Evolutionary conservation across 2,113 vertebrate genomes (phyloP).

Genomic region (Steatornis caripensis): DNA sequence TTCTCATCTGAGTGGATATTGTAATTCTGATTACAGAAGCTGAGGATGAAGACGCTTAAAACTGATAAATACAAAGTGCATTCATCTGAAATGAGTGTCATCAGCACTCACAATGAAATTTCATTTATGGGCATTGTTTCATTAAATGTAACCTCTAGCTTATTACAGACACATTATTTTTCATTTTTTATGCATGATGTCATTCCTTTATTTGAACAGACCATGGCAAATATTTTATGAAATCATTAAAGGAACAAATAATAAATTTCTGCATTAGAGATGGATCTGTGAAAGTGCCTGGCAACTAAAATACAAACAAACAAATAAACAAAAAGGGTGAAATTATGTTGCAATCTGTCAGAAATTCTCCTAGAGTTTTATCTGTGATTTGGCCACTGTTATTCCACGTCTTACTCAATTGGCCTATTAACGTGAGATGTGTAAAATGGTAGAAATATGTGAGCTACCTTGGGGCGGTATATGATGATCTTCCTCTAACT

Average conservation of each 20-base stretch:
- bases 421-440: background rate
- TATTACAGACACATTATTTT: slow-evolving; percentile 58
- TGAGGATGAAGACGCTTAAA: slow-evolving; percentile 47
- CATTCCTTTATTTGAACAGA: slow-evolving; percentile 58
- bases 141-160: slow-evolving; percentile 64
- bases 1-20: slow-evolving; percentile 65
- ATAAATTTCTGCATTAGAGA: slow-evolving; percentile 44
- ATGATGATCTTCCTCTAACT: background rate
- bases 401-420: background rate
- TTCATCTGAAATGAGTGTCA: slow-evolving; percentile 58
- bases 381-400: background rate
- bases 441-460: slow-evolving; percentile 5
- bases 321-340: slow-evolving; percentile 19
- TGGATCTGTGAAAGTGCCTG: background rate
- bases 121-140: slow-evolving; percentile 66
- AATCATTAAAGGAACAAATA: slow-evolving; percentile 55
- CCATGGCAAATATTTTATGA: slow-evolving; percentile 56
- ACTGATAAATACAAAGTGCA: slow-evolving; percentile 65
- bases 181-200: slow-evolving; percentile 63
- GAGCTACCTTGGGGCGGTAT: slow-evolving; percentile 1
- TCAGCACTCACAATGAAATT: slow-evolving; percentile 50
- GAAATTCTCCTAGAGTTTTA: slow-evolving; percentile 39
- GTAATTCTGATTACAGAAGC: slow-evolving; percentile 60
- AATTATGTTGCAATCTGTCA: slow-evolving; percentile 46
- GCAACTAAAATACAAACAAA: slow-evolving; percentile 36